Evolutionary conservation across 1,140 invertebrate species (phyloP), one percentile per base, ranked within the genome.

Genomic region (Panagrolaimus sp.): DNA sequence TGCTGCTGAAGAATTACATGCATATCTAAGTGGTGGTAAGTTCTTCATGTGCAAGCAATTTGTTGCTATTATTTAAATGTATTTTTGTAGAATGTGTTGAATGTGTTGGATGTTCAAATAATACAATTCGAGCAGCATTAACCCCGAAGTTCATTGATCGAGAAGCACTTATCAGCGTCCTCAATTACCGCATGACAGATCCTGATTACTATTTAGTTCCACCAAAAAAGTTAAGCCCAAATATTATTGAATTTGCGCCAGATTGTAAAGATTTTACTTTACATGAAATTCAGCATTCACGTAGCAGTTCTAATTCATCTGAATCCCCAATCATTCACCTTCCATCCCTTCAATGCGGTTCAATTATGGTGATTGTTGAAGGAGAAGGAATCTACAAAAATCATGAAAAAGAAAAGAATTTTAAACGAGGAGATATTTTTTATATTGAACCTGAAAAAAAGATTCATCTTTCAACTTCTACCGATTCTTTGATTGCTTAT

Each of bases 101-200:
- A 86, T 96, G 92, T 81, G 98, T 98, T 92, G 92, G 94, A 0
- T 92, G 91, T 83, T 98, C 94, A 0, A 96, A 99, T 84, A 99
- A 98, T 86, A 93, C 97, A 0, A 91, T 98, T 0, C 86, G 96
- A 73, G 94, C 94, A 43, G 96, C 94, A 0, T 85, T 98, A 0
- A 98, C 96, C 0, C 91, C 92, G 13, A 99, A 98, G 85, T 90
- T 89, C 74, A 93, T 92, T 75, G 96, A 98, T 85, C 89, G 96
- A 3, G 84, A 89, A 8, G 93, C 91, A 1, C 86, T 98, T 2
- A 87, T 91, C 23, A 83, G 87, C 5, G 92, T 95, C 86, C 82
- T 98, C n/a, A 89, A 89, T 67, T 98, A 96, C 78, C 85, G 86
- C 16, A 89, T 89, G 72, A 80, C 77, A 9, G 67, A 73, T 14